Base-by-base conservation (phyloP, 2,113 vertebrate genomes). In the Siniperca knerii region DNA sequence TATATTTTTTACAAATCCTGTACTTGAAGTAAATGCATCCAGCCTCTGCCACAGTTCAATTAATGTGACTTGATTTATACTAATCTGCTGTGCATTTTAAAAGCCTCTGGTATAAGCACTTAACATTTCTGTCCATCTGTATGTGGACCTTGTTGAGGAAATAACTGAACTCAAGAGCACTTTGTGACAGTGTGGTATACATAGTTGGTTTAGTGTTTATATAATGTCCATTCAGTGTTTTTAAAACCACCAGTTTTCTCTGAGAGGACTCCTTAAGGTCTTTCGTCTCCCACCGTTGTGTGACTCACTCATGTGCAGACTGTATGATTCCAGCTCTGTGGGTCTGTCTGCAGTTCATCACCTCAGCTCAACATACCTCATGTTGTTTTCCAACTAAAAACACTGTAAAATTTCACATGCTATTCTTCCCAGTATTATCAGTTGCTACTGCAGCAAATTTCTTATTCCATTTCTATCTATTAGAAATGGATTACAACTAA, bases 71-170 rank as follows among this genome's bases (percentile, higher is more conserved):
- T 81, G 48, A 67, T 79, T 83, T 70, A 73, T 21, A 64, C 50
- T 15, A 25, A 23, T 79, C 52, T 50, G 18, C 21, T 68, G 54
- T 64, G 58, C 35, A 55, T 67, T 72, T 81, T 79, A 77, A 82
- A 88, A 87, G 64, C 52, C 71, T 66, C 60, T 35, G 25, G 50
- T 80, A 54, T 35, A 68, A 57, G 61, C 84, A 89, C 79, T 85
- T 73, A 76, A 66, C 58, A 73, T 75, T 66, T 66, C 72, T 66
- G 52, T 52, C 54, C 37, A 46, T 76, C 79, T 73, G 20, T 55
- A 18, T 69, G 64, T 68, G 54, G 40, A 70, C 44, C 10, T 57
- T 42, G 62, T 18, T 61, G 72, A 71, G 48, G n/a, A 75, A 69
- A 44, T 73, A 23, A 77, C 66, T 79, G 23, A 75, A 71, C 61